These are phyloP conservation scores for Manacus vitellinus DNA, from an alignment of 2,113 vertebrate species.

Conservation along the genomic window DNA sequence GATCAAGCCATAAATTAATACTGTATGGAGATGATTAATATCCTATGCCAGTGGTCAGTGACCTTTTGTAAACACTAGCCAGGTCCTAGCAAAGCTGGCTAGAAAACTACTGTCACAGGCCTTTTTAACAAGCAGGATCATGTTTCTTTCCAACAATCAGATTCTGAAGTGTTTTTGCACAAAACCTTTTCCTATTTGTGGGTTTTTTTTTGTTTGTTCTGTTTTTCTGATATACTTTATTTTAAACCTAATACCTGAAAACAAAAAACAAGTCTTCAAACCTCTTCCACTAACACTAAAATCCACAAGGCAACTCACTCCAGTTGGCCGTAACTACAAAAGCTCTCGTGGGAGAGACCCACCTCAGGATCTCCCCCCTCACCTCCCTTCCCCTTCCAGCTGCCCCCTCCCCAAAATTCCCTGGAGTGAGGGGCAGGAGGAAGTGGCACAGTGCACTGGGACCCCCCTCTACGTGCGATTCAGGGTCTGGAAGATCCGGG, in stretches of 20 bases:
- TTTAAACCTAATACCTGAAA: constrained; percentile 60
- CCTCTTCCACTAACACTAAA: constrained; percentile 60
- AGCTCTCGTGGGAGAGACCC: background rate
- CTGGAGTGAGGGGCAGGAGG: background rate
- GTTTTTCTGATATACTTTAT: background rate
- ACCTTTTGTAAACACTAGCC: constrained; percentile 62
- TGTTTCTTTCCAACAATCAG: background rate
- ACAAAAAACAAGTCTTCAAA: constrained; percentile 38
- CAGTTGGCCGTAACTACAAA: constrained; percentile 29
- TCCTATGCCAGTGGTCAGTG: constrained; percentile 46
- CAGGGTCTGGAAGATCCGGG: constrained; percentile 98
- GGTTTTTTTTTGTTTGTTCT: background rate
- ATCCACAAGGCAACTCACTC: constrained; percentile 61
- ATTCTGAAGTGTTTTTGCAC: constrained; percentile 70
- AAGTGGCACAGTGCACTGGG: background rate
- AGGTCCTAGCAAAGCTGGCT: background rate
- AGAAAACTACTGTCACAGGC: background rate
- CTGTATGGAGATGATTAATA: constrained; percentile 25
- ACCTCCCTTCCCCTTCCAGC: background rate
- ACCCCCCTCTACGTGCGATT: constrained; percentile 88
- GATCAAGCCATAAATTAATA: constrained; percentile 31
- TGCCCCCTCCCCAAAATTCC: background rate
- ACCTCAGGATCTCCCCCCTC: background rate
- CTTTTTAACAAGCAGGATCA: background rate
- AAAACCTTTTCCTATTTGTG: constrained; percentile 74